Conservation (phyloP, 2,888 invertebrate genomes). For the Chymomyza fuscimana region DNA sequence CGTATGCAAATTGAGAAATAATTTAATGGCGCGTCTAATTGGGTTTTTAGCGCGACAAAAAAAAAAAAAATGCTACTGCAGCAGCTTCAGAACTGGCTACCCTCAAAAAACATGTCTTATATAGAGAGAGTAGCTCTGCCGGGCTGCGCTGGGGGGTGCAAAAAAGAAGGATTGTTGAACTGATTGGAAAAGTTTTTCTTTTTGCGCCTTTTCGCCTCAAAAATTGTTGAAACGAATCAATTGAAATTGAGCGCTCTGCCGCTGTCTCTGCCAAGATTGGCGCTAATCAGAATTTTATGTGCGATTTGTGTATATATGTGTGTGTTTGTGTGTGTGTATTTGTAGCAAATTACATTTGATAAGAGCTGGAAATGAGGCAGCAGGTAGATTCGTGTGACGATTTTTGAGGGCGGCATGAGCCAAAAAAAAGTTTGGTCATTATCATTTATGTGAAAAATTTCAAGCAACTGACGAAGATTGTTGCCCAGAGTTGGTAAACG, state of each 20-base stretch:
- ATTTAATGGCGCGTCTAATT: slow-evolving; percentile 73
- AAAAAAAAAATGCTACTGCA: slow-evolving; percentile 3
- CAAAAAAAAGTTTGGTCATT: slow-evolving; percentile 66
- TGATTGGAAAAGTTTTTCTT: slow-evolving; percentile 70
- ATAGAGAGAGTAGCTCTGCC: too few relatives aligned
- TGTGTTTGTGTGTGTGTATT: slow-evolving; percentile 1
- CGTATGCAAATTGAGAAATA: slow-evolving; percentile 73
- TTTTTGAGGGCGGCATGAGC: slow-evolving; percentile 13
- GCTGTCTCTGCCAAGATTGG: slow-evolving; percentile 27
- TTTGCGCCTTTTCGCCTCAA: slow-evolving; percentile 16
- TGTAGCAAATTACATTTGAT: slow-evolving; percentile 24
- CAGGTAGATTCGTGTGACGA: neutral
- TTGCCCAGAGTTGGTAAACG: neutral
- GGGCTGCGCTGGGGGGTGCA: neutral
- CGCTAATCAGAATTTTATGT: slow-evolving; percentile 73
- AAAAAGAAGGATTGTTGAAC: slow-evolving; percentile 57
- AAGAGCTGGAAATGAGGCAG: neutral
- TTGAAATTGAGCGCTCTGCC: slow-evolving; percentile 59
- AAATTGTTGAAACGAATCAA: slow-evolving; percentile 57
- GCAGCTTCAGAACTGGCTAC: slow-evolving; percentile 12
- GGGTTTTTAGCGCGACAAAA: slow-evolving; percentile 65
- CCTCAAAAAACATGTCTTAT: neutral
- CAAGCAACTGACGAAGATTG: slow-evolving; percentile 36
- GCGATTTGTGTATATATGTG: slow-evolving; percentile 64
- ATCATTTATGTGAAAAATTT: slow-evolving; percentile 47